Base-by-base conservation (phyloP, 2,113 vertebrate genomes). In the Ardeotis arabs region DNA sequence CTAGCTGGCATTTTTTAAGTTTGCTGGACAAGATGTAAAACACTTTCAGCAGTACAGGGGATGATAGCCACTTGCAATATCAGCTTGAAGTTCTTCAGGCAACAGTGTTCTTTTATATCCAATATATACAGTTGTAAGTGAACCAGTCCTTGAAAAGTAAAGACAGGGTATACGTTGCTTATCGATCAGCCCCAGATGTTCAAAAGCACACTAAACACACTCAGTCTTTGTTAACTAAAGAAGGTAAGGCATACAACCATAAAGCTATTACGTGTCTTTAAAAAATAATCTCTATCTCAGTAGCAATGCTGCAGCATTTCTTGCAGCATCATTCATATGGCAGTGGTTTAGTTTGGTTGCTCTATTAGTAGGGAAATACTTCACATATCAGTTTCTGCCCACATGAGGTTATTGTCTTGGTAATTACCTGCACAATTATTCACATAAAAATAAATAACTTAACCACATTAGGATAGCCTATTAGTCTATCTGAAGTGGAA, bases 381-480 rank as follows among this genome's bases (percentile, higher is more conserved):
- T 91, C 73, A 88, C 33, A 29, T 89, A 81, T 24, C n/a, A 47
- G 12, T 41, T 93, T 96, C 66, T 77, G 52, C 21, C 64, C 41
- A 55, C 45, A 67, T 29, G 18, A 91, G n/a, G 19, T 85, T 92
- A 53, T 41, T 90, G 74, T 59, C 89, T 77, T 84, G 6, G 56
- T 60, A 92, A 94, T 89, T 91, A 95, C 45, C 75, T 29, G 3
- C 39, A 67, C 41, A 95, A 92, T 95, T 97, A 97, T 91, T 96
- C 67, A 93, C 94, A 94, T 93, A 87, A 96, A 97, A 94, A 62
- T 64, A 95, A 85, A 92, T 77, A 94, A 83, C 33, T n/a, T 88
- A 50, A 92, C 18, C 27, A 89, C 76, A 49, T 84, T 77, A 72
- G 39, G 21, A 76, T 2, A 93, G 60, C 28, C 55, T 70, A 93